Percentiles rank a stretch among this genome's conserved stretches.
These are phyloP conservation scores for Hydrocynus forskahlii DNA, from an alignment of 2,797 vertebrate species.

Conservation along the genomic window DNA sequence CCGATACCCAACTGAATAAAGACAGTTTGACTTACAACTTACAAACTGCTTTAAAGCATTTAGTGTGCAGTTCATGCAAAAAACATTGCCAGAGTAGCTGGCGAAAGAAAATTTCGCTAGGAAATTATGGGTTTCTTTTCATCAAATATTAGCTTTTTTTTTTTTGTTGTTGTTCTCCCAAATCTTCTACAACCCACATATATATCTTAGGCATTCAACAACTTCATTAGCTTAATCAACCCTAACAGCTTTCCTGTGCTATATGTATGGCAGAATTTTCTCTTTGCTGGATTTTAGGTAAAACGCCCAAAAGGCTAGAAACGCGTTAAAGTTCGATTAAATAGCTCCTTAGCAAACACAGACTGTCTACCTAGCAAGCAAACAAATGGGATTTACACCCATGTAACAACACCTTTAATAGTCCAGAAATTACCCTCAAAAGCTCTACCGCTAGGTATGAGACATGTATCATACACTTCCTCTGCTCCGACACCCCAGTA, in stretches of 20 bases:
- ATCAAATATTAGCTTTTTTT: conserved; percentile 25
- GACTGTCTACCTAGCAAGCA: conserved; percentile 66
- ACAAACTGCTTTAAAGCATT: conserved; percentile 53
- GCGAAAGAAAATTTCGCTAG: conserved; percentile 49
- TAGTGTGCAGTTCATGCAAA: conserved; percentile 57
- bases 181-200: conserved; percentile 42
- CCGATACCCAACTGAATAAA: conserved; percentile 25
- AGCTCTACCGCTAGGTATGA: conserved; percentile 38
- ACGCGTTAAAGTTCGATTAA: conserved; percentile 44
- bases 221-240: conserved; percentile 50
- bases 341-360: conserved; percentile 47
- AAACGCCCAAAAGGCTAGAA: conserved; percentile 49
- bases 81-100: conserved; percentile 44
- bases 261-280: conserved; percentile 40
- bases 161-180: neutral
- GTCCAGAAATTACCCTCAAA: conserved; percentile 23
- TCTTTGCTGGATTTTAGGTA: conserved; percentile 43
- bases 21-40: conserved; percentile 37
- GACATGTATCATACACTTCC: conserved; percentile 23
- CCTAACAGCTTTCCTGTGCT: conserved; percentile 44
- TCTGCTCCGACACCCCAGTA: conserved; percentile 18
- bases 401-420: conserved; percentile 36
- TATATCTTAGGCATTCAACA: conserved; percentile 24
- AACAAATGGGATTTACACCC: conserved; percentile 52
- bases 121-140: conserved; percentile 33